Percentiles rank a stretch among this genome's conserved stretches.
phyloP scores from a whole-genome alignment of 2,797 vertebrate genomes.

The Nannoperca australis region DNA sequence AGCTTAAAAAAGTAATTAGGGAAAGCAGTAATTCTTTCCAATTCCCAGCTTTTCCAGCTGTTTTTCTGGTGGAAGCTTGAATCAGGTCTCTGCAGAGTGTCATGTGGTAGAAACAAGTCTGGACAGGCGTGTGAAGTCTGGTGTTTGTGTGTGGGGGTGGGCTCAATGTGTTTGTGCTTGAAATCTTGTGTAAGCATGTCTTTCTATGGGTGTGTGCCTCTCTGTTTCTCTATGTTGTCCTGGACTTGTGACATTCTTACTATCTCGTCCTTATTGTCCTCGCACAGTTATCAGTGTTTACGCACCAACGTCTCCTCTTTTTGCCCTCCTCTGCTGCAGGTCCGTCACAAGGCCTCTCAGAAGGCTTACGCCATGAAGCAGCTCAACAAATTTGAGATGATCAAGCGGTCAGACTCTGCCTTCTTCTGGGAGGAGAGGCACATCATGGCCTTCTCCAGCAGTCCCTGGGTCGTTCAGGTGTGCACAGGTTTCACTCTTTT shows the following conservation, averaged over 20 bases:
- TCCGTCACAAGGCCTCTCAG: slow-evolving; percentile 94
- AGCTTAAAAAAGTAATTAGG: not conserved
- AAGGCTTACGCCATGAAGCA: slow-evolving; percentile 98
- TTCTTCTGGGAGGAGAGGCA: slow-evolving; percentile 99
- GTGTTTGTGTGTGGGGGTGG: slow-evolving; percentile 39
- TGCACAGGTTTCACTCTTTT: not conserved
- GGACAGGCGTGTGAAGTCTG: slow-evolving; percentile 69
- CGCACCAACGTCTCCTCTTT: not conserved
- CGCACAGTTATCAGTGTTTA: slow-evolving; percentile 10
- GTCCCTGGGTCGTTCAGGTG: slow-evolving; percentile 98
- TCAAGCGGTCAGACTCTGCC: slow-evolving; percentile 97
- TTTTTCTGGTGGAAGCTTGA: slow-evolving; percentile 23
- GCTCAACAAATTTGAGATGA: slow-evolving; percentile 99
- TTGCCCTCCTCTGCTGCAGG: slow-evolving; percentile 78
- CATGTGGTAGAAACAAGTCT: slow-evolving; percentile 63
- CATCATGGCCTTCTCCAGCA: slow-evolving; percentile 99
- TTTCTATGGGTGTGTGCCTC: slow-evolving; percentile 56
- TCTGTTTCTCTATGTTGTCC: slow-evolving; percentile 27
- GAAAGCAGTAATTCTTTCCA: not conserved
- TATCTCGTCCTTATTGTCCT: slow-evolving; percentile 15
- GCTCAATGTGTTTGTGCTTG: slow-evolving; percentile 41
- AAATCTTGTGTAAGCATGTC: slow-evolving; percentile 74
- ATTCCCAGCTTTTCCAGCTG: slow-evolving; percentile 31
- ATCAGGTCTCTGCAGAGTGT: slow-evolving; percentile 45
- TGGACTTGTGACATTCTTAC: slow-evolving; percentile 37